These are phyloP conservation scores for Peromyscus attwateri DNA, from an alignment of 2,797 vertebrate species.

Conservation along the genomic window DNA sequence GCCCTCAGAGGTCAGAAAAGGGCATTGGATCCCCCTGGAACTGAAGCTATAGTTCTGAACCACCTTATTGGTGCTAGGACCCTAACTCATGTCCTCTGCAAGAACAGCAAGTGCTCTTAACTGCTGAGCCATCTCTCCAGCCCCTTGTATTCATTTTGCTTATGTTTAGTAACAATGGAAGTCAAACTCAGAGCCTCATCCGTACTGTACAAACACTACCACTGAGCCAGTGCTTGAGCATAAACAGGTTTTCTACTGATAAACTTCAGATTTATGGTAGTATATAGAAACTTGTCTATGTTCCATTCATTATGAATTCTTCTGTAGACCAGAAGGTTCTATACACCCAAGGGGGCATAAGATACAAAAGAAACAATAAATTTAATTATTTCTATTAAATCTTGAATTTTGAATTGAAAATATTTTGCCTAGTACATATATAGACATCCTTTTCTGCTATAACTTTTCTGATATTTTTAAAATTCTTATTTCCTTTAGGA, in stretches of 20 bases:
- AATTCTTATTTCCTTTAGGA: slow-evolving; percentile 85
- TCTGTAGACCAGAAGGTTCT: not conserved
- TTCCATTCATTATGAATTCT: not conserved
- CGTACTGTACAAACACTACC: not conserved
- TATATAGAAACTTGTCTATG: not conserved
- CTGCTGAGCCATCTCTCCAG: not conserved
- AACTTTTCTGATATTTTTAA: not conserved
- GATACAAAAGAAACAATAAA: not conserved
- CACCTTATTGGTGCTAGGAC: no score
- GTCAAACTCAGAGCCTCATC: not conserved
- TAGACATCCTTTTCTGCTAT: not conserved
- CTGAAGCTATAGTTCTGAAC: not conserved
- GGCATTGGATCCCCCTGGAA: not conserved
- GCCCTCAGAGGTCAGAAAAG: not conserved
- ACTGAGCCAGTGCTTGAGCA: not conserved
- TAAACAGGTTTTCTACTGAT: not conserved
- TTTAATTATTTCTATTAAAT: not conserved
- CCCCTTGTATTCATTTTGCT: not conserved
- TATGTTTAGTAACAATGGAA: not conserved
- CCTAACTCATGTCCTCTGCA: not conserved
- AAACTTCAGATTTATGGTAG: slow-evolving; percentile 18
- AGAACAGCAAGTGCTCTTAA: not conserved
- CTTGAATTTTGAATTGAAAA: not conserved
- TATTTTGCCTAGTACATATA: not conserved
- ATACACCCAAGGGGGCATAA: not conserved